Evolutionary conservation across 2,113 vertebrate species (phyloP).

Genomic region (Myodes glareolus): DNA sequence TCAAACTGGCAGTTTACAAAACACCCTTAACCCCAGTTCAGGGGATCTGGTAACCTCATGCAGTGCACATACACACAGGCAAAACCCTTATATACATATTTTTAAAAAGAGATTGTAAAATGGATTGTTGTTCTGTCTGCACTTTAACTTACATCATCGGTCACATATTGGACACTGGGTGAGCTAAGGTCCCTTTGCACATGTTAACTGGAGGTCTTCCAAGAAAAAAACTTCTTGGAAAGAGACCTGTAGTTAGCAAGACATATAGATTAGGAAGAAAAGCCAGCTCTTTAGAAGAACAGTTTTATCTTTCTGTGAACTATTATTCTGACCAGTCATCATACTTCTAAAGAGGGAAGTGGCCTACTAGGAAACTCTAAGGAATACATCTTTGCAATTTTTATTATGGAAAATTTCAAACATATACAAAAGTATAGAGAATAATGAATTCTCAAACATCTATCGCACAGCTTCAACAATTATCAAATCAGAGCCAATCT

Average conservation of each 20-base stretch:
- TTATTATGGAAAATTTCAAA: constrained; percentile 78
- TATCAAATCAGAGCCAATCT: constrained; percentile 45
- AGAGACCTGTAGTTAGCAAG: not conserved
- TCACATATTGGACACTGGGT: not conserved
- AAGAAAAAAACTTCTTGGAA: not conserved
- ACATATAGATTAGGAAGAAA: constrained; percentile 49
- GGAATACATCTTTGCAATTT: constrained; percentile 43
- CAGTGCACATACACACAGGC: not conserved
- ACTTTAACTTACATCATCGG: not conserved
- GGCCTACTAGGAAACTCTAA: constrained; percentile 38
- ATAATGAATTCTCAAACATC: constrained; percentile 64
- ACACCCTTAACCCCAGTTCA: not conserved
- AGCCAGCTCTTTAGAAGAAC: constrained; percentile 37
- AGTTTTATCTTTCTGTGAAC: not conserved
- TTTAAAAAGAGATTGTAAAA: not conserved
- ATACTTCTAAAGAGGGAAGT: not conserved
- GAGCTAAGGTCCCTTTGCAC: not conserved
- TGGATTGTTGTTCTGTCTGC: not conserved
- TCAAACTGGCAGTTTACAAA: not conserved
- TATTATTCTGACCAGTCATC: constrained; percentile 6
- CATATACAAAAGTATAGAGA: constrained; percentile 77
- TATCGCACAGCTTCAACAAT: constrained; percentile 61
- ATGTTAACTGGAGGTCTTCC: not conserved
- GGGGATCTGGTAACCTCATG: not conserved
- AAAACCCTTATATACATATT: not conserved